These are phyloP conservation scores for Hippopotamyrus pictus DNA, from an alignment of 2,797 vertebrate genomes.

Conservation along the genomic window DNA sequence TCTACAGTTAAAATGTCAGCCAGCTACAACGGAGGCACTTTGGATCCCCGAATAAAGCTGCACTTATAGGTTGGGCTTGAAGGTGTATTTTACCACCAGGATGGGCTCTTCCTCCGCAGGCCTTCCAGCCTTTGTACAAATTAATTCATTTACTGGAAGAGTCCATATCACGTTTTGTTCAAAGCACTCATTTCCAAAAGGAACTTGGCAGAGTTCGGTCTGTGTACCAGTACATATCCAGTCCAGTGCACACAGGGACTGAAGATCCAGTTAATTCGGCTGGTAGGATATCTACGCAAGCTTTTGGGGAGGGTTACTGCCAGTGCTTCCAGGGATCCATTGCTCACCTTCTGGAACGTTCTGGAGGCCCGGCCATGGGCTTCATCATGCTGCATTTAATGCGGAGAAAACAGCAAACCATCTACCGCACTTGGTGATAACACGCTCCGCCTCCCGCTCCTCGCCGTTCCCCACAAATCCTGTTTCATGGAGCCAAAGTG, in stretches of 20 bases:
- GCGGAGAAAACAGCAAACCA: background rate
- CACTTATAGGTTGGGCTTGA: background rate
- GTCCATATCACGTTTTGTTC: background rate
- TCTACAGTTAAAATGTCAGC: background rate
- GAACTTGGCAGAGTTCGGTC: background rate
- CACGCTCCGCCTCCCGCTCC: background rate
- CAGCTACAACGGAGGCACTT: background rate
- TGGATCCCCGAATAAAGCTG: background rate
- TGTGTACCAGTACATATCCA: background rate
- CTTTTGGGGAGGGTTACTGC: background rate
- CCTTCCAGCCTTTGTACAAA: background rate
- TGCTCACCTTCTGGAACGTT: background rate
- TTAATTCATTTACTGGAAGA: background rate
- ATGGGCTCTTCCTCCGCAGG: background rate
- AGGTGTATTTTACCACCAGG: background rate
- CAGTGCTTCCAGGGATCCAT: background rate
- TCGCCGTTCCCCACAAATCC: background rate
- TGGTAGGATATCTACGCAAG: background rate
- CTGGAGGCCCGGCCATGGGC: background rate
- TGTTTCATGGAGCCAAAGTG: conserved; percentile 19
- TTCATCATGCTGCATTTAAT: background rate
- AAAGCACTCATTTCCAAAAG: background rate
- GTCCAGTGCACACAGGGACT: background rate
- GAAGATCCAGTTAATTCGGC: background rate
- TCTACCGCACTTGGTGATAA: background rate